Evolutionary conservation across 2,113 vertebrate genomes (phyloP).

Genomic region (Mastomys natalensis): DNA sequence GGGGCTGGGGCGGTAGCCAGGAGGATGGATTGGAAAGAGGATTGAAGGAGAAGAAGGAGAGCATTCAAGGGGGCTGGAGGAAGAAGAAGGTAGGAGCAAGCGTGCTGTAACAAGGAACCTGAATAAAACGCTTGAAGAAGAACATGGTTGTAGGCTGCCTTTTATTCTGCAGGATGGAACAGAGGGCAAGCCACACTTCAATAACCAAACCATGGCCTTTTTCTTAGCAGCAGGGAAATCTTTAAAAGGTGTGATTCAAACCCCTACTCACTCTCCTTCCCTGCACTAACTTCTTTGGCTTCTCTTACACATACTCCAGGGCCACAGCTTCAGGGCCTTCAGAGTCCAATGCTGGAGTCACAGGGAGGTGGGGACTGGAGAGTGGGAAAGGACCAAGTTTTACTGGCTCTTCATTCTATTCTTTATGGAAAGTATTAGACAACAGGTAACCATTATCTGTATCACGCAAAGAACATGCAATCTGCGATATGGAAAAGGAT

Average conservation of each 20-base stretch:
- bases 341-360: neutral
- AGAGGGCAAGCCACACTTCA: too few relatives aligned
- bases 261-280: neutral
- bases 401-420: neutral
- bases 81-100: too few relatives aligned
- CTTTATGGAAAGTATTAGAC: neutral
- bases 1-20: too few relatives aligned
- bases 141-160: too few relatives aligned
- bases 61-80: too few relatives aligned
- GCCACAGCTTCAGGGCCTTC: neutral
- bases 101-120: too few relatives aligned
- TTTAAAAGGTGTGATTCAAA: neutral
- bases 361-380: too few relatives aligned
- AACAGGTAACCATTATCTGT: neutral
- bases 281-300: neutral
- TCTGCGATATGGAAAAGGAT: neutral
- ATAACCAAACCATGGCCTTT: neutral
- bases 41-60: too few relatives aligned
- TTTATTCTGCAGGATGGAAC: too few relatives aligned
- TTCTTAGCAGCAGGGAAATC: neutral
- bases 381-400: neutral
- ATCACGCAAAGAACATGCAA: neutral
- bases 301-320: neutral
- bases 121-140: too few relatives aligned
- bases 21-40: too few relatives aligned